Base-by-base conservation (phyloP, 2,888 invertebrate species). In the Mesorhabditis spiculigera region DNA sequence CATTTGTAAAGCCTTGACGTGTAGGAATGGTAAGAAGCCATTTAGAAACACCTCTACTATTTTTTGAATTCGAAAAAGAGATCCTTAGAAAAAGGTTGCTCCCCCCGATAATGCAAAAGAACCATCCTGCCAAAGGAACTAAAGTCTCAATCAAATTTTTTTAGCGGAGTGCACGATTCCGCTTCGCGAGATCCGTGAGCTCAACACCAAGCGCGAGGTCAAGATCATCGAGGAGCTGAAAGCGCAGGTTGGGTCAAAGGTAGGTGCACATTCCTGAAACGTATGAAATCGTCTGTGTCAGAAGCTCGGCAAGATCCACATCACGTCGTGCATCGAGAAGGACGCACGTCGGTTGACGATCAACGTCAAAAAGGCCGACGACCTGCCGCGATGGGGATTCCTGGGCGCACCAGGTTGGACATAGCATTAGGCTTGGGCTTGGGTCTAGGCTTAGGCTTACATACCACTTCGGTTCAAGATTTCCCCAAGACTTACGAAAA, bases 261-360 rank as follows among this genome's bases (percentile, higher is more conserved):
- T 84, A 45, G 66, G 63, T 28, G 44, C 43, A 5, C 28, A 28
- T 28, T 28, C 28, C 28, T 28, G 28, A 28, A 28, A 28, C 28
- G 28, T 28, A 28, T 28, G 28, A 28, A 28, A 28, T 28, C 28
- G 45, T 28, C 44, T 72, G 42, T 82, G 83, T 58, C 81, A 88
- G 87, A 87, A 88, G 70, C 80, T 87, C 42, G 88, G 88, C 4
- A 86, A 86, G 71, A 77, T 88, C 44, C 83, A 86, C 70, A 80
- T 87, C 4, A 83, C 86, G 4, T 79, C 87, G 16, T 81, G 83
- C 69, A 85, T 87, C 67, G 86, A 87, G 66, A 86, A 87, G 28
- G 85, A 86, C 42, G 83, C 86, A 10, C 83, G 86, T 45, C 75
- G 86, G 16, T 77, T 88, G 58, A 83, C 85, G 0, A 84, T 88